Conservation (phyloP, 2,113 vertebrate species). For the Zosterops japonicus region DNA sequence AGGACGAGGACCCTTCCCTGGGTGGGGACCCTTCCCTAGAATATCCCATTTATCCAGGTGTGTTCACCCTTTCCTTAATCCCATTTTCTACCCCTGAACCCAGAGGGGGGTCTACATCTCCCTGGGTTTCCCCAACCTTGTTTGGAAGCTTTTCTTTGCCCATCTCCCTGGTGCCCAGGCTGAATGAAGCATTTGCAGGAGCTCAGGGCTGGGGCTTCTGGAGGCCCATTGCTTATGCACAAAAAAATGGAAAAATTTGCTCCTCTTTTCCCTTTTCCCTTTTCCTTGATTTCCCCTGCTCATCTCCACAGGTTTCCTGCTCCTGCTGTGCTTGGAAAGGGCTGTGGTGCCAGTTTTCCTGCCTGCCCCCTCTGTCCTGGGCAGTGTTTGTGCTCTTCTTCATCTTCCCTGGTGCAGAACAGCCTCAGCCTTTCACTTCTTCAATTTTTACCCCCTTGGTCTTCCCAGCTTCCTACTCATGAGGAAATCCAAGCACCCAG, state of each 20-base stretch:
- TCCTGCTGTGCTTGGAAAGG: background rate
- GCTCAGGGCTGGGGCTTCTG: background rate
- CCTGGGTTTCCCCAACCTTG: background rate
- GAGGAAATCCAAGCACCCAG: background rate
- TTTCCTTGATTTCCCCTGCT: background rate
- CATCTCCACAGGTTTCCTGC: background rate
- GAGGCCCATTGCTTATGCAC: background rate
- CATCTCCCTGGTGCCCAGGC: background rate
- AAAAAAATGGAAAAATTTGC: background rate
- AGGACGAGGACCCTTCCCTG: too few species aligned
- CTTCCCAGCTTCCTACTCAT: background rate
- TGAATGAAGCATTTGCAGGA: background rate
- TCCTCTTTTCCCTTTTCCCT: background rate
- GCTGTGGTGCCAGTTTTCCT: background rate
- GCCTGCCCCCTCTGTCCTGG: background rate
- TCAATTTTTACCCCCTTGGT: background rate
- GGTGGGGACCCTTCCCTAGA: background rate
- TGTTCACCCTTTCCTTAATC: background rate
- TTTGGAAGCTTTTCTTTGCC: background rate
- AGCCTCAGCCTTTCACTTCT: background rate
- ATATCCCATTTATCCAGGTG: background rate
- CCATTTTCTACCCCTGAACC: accelerated
- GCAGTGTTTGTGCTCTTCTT: background rate
- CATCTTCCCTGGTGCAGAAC: background rate
- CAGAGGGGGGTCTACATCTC: background rate